These are phyloP conservation scores for Philotrypesis tridentata DNA, from an alignment of 1,140 invertebrate species.

Conservation along the genomic window DNA sequence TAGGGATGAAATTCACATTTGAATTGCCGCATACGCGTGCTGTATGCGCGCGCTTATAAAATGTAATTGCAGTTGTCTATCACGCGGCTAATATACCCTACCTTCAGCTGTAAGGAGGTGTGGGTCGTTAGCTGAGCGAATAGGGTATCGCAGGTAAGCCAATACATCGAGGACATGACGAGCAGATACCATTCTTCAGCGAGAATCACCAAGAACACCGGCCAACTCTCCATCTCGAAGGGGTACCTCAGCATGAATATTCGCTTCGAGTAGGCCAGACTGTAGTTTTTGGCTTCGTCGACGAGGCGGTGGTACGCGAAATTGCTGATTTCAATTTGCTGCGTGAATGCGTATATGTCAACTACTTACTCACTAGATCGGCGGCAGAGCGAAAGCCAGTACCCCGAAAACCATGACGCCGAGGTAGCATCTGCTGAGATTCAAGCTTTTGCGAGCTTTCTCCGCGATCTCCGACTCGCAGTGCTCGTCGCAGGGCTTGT, in stretches of 20 bases:
- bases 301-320: background rate
- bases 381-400: background rate
- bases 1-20: background rate
- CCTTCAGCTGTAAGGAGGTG: background rate
- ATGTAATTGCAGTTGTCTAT: background rate
- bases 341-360: background rate
- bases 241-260: background rate
- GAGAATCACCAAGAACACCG: background rate
- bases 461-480: background rate
- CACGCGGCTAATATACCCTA: background rate
- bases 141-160: background rate
- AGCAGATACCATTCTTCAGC: background rate
- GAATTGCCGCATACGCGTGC: background rate
- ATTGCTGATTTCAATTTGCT: background rate
- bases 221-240: background rate
- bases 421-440: background rate
- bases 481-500: background rate
- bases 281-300: background rate
- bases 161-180: background rate
- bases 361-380: background rate
- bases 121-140: slow-evolving; percentile 7
- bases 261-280: background rate
- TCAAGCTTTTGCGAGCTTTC: background rate
- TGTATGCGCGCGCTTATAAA: too few species aligned
- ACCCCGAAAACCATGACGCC: background rate